Percentiles rank a stretch among this genome's conserved stretches.
Evolutionary conservation across 2,113 vertebrate genomes (phyloP).

Genomic region (Bubo scandiacus): DNA sequence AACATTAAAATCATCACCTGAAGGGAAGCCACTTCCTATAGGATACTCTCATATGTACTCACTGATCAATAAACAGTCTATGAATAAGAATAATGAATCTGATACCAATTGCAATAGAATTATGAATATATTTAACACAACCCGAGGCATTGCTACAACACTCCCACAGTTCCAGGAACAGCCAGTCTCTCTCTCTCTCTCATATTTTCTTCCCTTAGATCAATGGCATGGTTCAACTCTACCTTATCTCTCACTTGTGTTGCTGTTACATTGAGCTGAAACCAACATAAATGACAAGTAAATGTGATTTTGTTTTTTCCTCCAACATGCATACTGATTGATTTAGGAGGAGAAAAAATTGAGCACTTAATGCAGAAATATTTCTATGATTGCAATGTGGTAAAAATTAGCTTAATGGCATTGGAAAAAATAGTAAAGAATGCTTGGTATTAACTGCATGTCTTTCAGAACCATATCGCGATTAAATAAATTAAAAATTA

Average conservation of each 20-base stretch:
- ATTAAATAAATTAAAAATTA: background rate
- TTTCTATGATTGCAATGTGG: background rate
- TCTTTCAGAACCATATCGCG: background rate
- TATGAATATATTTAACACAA: background rate
- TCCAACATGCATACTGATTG: background rate
- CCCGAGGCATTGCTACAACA: background rate
- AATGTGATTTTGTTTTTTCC: background rate
- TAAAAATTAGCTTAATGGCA: background rate
- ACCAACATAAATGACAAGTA: background rate
- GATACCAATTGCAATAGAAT: background rate
- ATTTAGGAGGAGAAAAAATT: background rate
- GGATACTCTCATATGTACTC: background rate
- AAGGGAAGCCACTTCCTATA: background rate
- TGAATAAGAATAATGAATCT: background rate
- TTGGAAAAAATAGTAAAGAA: background rate
- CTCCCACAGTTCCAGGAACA: background rate
- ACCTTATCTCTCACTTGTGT: background rate
- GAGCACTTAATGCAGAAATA: background rate
- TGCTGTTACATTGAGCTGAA: background rate
- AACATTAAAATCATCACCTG: background rate
- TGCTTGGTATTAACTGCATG: background rate
- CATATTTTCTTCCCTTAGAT: background rate
- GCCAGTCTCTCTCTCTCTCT: no score
- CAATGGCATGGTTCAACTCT: background rate
- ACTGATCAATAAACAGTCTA: background rate